Evolutionary conservation across 2,113 vertebrate genomes (phyloP).

Genomic region (Megaleporinus macrocephalus): DNA sequence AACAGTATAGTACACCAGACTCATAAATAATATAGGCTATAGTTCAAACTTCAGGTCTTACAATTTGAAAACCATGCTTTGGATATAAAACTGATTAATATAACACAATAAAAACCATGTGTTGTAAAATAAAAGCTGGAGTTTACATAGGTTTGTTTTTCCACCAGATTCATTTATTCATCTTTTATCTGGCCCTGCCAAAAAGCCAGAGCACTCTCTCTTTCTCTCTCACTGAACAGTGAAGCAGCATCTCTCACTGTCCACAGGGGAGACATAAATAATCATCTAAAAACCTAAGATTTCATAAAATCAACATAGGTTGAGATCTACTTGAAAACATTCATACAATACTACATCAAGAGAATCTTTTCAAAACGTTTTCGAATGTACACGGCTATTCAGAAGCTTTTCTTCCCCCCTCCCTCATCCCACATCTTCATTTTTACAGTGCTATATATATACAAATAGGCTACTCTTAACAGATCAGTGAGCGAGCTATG

Average conservation of each 20-base stretch:
- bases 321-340: constrained; percentile 93
- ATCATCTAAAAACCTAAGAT: constrained; percentile 93
- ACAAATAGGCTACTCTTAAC: constrained; percentile 86
- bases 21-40: too few relatives aligned
- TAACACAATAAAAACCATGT: too few relatives aligned
- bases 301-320: constrained; percentile 93
- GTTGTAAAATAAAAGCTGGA: constrained; percentile 14
- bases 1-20: too few relatives aligned
- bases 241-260: constrained; percentile 85
- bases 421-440: constrained; percentile 56
- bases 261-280: constrained; percentile 97
- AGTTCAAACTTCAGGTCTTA: too few relatives aligned
- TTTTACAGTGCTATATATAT: constrained; percentile 90
- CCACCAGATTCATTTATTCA: constrained; percentile 72
- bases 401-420: constrained; percentile 62
- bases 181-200: constrained; percentile 74
- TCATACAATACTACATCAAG: constrained; percentile 97
- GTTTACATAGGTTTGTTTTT: constrained; percentile 41
- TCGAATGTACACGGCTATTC: constrained; percentile 95
- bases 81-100: too few relatives aligned
- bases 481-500: constrained; percentile 88
- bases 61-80: too few relatives aligned
- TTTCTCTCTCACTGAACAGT: constrained; percentile 82
- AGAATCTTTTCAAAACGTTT: constrained; percentile 91
- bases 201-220: constrained; percentile 75